These are phyloP conservation scores for Silurus glanis DNA, from an alignment of 2,113 vertebrate species.

Conservation along the genomic window DNA sequence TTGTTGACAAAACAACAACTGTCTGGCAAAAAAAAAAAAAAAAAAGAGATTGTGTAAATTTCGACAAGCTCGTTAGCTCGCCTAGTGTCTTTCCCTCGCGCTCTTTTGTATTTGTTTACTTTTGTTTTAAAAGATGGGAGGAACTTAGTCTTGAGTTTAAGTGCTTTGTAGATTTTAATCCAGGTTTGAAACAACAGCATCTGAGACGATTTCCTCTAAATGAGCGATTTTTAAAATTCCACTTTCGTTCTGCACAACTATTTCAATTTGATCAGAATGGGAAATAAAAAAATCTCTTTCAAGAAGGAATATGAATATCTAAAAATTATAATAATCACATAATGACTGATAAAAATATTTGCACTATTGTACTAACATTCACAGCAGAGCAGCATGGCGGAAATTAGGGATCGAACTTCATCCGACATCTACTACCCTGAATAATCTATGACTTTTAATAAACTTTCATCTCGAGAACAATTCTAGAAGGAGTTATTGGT, in stretches of 20 bases:
- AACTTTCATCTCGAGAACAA: neutral
- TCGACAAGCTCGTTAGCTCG: constrained; percentile 13
- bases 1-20: constrained; percentile 64
- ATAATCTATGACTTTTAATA: neutral
- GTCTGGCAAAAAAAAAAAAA: constrained; percentile 35
- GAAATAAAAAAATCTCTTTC: neutral
- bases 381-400: neutral
- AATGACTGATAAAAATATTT: neutral
- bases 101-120: neutral
- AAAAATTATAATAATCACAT: neutral
- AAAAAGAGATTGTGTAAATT: neutral
- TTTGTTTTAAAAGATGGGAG: constrained; percentile 48
- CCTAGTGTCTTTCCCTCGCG: neutral
- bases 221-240: neutral
- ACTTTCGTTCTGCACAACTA: neutral
- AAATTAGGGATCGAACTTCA: neutral
- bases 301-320: neutral
- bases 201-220: neutral
- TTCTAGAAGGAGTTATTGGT: neutral
- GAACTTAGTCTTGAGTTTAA: constrained; percentile 32
- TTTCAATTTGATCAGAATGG: neutral
- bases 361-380: neutral
- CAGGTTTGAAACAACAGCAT: neutral
- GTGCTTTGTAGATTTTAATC: constrained; percentile 27
- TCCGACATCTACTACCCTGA: neutral